Percentiles rank a stretch among this genome's conserved stretches.
phyloP scores from a whole-genome alignment of 2,888 invertebrate genomes.

The Dascillus cervinus region DNA sequence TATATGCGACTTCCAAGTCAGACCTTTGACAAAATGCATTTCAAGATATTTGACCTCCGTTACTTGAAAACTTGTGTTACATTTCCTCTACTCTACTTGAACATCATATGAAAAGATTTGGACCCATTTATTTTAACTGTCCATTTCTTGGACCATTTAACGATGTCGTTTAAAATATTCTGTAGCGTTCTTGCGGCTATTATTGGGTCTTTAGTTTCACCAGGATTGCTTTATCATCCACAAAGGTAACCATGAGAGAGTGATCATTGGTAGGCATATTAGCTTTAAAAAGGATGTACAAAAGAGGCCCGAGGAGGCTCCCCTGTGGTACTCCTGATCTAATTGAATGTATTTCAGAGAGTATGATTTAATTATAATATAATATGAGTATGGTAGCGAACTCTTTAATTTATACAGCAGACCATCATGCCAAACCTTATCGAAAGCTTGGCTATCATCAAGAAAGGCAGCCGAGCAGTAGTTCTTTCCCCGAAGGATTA shows the following conservation, averaged over 20 bases:
- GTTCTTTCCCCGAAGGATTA: too few relatives aligned
- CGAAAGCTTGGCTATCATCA: constrained; percentile 23
- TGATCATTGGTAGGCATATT: constrained; percentile 12
- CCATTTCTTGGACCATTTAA: background rate
- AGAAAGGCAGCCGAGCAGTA: too few relatives aligned
- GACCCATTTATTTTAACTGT: constrained; percentile 2
- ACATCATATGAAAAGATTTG: constrained; percentile 2
- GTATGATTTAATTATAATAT: constrained; percentile 14
- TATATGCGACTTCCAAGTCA: constrained; percentile 1
- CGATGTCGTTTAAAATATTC: constrained; percentile 1
- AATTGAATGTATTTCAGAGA: too few relatives aligned
- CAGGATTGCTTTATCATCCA: constrained; percentile 7
- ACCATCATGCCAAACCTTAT: constrained; percentile 22
- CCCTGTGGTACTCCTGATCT: too few relatives aligned
- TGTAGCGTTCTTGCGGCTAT: constrained; percentile 16
- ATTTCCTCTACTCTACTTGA: constrained; percentile 9
- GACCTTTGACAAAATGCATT: constrained; percentile 4
- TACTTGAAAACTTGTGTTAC: constrained; percentile 2
- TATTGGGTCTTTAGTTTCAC: constrained; percentile 8
- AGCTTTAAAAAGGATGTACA: constrained; percentile 9
- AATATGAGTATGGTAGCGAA: constrained; percentile 5
- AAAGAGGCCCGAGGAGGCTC: constrained; percentile 17
- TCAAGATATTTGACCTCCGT: constrained; percentile 11
- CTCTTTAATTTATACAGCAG: constrained; percentile 7
- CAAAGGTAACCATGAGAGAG: constrained; percentile 6